Evolutionary conservation across 1,140 invertebrate species (phyloP).

Genomic region (Pollicipes pollicipes): DNA sequence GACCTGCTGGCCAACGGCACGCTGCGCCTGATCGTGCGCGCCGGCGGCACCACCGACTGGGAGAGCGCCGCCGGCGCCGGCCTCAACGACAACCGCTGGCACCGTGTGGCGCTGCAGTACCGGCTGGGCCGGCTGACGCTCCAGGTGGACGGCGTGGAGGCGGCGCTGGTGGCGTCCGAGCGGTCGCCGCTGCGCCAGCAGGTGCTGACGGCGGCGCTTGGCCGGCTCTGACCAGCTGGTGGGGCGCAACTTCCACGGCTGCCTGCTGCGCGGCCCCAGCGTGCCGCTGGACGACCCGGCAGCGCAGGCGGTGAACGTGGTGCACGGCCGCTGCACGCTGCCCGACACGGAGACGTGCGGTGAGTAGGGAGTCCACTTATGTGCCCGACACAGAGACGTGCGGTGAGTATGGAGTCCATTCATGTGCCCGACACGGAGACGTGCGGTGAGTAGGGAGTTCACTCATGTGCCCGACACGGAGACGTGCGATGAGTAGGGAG

Average conservation of each 20-base stretch:
- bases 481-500: too few species aligned
- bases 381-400: conserved; percentile 3
- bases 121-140: conserved; percentile 40
- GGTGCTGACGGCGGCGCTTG: conserved; percentile 35
- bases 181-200: conserved; percentile 32
- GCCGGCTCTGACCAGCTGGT: conserved; percentile 45
- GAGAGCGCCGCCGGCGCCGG: conserved; percentile 4
- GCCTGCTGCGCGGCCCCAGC: conserved; percentile 61
- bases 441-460: too few species aligned
- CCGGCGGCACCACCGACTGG: background rate
- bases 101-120: conserved; percentile 49
- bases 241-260: conserved; percentile 55
- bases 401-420: too few species aligned
- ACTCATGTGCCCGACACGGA: too few species aligned
- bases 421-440: too few species aligned
- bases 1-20: conserved; percentile 12
- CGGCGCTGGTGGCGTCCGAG: conserved; percentile 53
- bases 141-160: conserved; percentile 27
- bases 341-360: conserved; percentile 35
- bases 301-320: conserved; percentile 42
- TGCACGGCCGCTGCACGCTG: conserved; percentile 53
- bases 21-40: conserved; percentile 9
- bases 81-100: conserved; percentile 51
- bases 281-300: conserved; percentile 46
- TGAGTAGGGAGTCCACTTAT: conserved; percentile 32